Conservation (phyloP, 2,797 vertebrate species). For the Enteromius trimaculatus region DNA sequence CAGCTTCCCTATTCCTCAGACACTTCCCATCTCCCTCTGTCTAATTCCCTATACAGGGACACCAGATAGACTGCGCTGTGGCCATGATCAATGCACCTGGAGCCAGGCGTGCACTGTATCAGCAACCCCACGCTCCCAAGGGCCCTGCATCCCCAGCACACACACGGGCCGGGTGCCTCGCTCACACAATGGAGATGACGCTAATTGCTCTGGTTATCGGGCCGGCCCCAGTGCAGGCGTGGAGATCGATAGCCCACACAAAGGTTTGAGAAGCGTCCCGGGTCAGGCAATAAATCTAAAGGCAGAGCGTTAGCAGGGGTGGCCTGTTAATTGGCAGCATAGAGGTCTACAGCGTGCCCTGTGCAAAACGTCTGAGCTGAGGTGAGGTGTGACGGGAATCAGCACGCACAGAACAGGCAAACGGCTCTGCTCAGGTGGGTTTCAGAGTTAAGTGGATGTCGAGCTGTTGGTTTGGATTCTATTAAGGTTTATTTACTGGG, state of each 20-base stretch:
- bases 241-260: slow-evolving; percentile 79
- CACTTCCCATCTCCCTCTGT: not conserved
- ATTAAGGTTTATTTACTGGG: slow-evolving; percentile 41
- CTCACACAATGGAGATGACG: slow-evolving; percentile 73
- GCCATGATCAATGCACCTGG: slow-evolving; percentile 61
- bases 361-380: slow-evolving; percentile 22
- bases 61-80: slow-evolving; percentile 19
- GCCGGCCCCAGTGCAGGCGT: slow-evolving; percentile 58
- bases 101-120: slow-evolving; percentile 54
- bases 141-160: slow-evolving; percentile 39
- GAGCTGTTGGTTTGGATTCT: slow-evolving; percentile 40
- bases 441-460: slow-evolving; percentile 41
- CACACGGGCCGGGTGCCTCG: slow-evolving; percentile 60
- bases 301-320: slow-evolving; percentile 66
- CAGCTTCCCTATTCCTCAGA: slow-evolving; percentile 32
- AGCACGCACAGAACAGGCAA: not conserved
- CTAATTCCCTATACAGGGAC: slow-evolving; percentile 8
- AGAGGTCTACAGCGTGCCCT: slow-evolving; percentile 44
- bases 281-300: slow-evolving; percentile 79
- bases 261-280: slow-evolving; percentile 72
- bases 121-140: slow-evolving; percentile 33
- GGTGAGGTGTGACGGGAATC: slow-evolving; percentile 39
- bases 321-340: slow-evolving; percentile 74
- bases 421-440: slow-evolving; percentile 51
- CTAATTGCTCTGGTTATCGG: slow-evolving; percentile 78